Percentiles rank a stretch among this genome's conserved stretches.
Evolutionary conservation across 2,797 vertebrate species (phyloP).

Genomic region (Lepidocolaptes lacrymiger): DNA sequence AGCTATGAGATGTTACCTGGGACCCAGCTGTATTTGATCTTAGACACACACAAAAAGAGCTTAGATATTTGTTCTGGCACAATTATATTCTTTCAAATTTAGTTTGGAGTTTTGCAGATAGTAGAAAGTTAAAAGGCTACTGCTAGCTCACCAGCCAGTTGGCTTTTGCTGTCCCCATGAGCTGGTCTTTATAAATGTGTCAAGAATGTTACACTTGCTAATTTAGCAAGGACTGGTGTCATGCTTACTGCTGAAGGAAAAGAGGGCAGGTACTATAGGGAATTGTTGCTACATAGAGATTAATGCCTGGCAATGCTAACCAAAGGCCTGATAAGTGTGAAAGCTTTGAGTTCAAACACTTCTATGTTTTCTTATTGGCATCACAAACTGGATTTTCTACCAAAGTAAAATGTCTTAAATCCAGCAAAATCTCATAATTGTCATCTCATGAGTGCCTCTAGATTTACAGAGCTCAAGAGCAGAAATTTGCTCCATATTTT

Average conservation of each 20-base stretch:
- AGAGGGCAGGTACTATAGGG: neutral
- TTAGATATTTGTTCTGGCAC: neutral
- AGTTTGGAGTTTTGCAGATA: neutral
- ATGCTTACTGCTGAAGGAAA: conserved; percentile 75
- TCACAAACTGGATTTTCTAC: neutral
- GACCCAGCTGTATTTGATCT: neutral
- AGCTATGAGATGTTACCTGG: neutral
- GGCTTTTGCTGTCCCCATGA: conserved; percentile 80
- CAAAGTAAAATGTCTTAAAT: neutral
- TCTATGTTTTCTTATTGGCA: neutral
- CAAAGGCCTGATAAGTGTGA: neutral
- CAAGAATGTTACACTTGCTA: conserved; percentile 79
- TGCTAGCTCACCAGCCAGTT: conserved; percentile 75
- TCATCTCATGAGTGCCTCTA: neutral
- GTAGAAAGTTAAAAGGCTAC: neutral
- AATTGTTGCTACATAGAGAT: neutral
- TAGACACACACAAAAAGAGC: neutral
- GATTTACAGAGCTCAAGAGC: neutral
- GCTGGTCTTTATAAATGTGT: conserved; percentile 83
- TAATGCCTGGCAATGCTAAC: neutral
- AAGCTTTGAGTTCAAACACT: neutral
- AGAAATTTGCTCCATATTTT: neutral
- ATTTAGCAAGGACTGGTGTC: conserved; percentile 83
- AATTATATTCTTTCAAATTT: neutral
- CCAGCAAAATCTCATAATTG: neutral